Evolutionary conservation across 1,140 invertebrate species (phyloP).

Genomic region (Chironomus tepperi): DNA sequence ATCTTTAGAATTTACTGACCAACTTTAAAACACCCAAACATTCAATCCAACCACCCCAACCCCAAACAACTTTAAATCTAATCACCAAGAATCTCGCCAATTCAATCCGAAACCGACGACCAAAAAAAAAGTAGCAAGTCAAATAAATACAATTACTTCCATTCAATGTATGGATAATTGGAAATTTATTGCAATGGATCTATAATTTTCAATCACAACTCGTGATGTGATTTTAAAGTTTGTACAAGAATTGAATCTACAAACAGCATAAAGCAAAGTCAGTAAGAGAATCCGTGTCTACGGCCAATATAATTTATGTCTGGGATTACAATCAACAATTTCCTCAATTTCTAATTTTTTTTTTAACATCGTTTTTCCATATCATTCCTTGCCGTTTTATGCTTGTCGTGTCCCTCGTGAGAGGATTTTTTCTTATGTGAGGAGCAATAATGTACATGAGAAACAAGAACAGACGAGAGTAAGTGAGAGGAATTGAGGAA

Average conservation of each 20-base stretch:
- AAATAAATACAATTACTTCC: too few relatives aligned
- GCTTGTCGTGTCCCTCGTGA: not conserved
- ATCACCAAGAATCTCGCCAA: too few relatives aligned
- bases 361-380: not conserved
- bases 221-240: conserved; percentile 13
- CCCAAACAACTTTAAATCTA: too few relatives aligned
- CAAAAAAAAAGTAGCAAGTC: too few relatives aligned
- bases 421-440: conserved; percentile 4
- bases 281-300: not conserved
- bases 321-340: conserved; percentile 13
- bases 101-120: too few relatives aligned
- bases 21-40: too few relatives aligned
- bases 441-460: too few relatives aligned
- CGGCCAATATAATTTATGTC: conserved; percentile 12
- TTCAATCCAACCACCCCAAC: too few relatives aligned
- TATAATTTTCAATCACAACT: conserved; percentile 14
- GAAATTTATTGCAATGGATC: conserved; percentile 13
- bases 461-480: too few relatives aligned
- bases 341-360: not conserved
- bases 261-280: not conserved
- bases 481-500: too few relatives aligned
- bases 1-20: too few relatives aligned
- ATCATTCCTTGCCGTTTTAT: not conserved
- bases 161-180: not conserved
- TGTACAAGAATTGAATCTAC: not conserved